Percentiles rank a stretch among this genome's conserved stretches.
Evolutionary conservation across 1,140 invertebrate genomes (phyloP).

Genomic region (Lycorma delicatula): DNA sequence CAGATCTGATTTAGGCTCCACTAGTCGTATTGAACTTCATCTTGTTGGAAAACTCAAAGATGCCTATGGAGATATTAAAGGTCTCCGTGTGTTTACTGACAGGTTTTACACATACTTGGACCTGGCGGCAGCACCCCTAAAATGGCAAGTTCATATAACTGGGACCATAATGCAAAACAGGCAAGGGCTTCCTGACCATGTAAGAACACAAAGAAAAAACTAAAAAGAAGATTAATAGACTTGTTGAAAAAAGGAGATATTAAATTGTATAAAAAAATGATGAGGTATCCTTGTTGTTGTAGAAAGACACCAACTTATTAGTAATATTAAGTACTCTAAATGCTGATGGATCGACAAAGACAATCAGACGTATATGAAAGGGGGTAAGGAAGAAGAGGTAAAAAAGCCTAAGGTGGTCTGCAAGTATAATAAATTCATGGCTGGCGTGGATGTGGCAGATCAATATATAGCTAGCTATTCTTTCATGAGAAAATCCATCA

Average conservation of each 20-base stretch:
- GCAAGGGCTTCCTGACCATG: constrained; percentile 5
- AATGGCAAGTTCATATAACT: constrained; percentile 3
- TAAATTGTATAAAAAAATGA: too few relatives aligned
- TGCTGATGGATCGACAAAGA: too few relatives aligned
- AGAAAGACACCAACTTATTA: too few relatives aligned
- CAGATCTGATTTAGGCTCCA: constrained; percentile 5
- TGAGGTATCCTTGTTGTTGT: too few relatives aligned
- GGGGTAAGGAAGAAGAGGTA: constrained; percentile 8
- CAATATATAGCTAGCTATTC: constrained; percentile 3
- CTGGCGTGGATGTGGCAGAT: constrained; percentile 5
- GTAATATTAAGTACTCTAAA: too few relatives aligned
- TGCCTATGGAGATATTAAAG: constrained; percentile 8
- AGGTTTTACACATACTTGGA: constrained; percentile 10
- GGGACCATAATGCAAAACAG: too few relatives aligned
- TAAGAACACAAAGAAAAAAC: too few relatives aligned
- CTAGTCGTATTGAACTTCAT: background rate
- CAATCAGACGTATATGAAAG: too few relatives aligned
- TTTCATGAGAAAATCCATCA: constrained; percentile 2
- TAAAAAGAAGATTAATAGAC: too few relatives aligned
- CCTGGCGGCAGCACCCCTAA: background rate
- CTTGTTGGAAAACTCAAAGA: constrained; percentile 4
- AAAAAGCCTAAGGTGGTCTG: constrained; percentile 1
- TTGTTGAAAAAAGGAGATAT: too few relatives aligned
- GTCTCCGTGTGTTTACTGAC: constrained; percentile 7
- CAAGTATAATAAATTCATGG: constrained; percentile 6